These are phyloP conservation scores for Venturia canescens DNA, from an alignment of 1,140 invertebrate species.

Conservation along the genomic window DNA sequence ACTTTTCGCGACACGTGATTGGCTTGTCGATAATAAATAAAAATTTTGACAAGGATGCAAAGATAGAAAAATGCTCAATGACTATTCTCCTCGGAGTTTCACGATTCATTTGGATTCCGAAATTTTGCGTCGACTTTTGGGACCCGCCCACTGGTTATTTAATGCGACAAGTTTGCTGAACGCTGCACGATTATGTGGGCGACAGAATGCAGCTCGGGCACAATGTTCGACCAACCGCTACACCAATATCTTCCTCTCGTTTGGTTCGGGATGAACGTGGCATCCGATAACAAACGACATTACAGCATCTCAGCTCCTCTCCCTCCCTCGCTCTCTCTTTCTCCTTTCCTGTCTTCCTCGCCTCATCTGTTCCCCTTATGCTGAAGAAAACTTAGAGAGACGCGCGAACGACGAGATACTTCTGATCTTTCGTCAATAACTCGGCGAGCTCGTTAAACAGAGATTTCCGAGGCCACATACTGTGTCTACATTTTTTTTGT, in stretches of 20 bases:
- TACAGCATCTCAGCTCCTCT: not conserved
- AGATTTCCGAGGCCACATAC: no score
- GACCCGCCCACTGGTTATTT: no score
- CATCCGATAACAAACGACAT: constrained; percentile 36
- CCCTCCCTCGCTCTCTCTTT: not conserved
- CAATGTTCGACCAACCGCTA: constrained; percentile 30
- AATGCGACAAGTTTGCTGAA: no score
- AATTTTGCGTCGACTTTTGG: no score
- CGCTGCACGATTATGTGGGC: no score
- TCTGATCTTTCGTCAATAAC: constrained; percentile 2
- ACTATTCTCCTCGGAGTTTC: not conserved
- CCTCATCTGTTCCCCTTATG: no score
- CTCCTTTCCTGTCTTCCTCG: no score
- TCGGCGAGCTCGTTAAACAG: not conserved
- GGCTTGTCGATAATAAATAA: no score
- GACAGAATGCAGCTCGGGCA: not conserved
- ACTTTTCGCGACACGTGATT: no score
- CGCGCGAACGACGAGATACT: not conserved
- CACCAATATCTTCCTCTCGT: not conserved
- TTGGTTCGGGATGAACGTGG: constrained; percentile 12
- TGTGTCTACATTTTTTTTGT: no score
- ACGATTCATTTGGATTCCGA: not conserved
- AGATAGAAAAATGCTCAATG: no score
- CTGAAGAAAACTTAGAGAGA: constrained; percentile 12
- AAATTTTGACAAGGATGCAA: no score